Percentiles rank a stretch among this genome's conserved stretches.
These are phyloP conservation scores for Zaprionus lachaisei DNA, from an alignment of 1,140 invertebrate species.

Conservation along the genomic window DNA sequence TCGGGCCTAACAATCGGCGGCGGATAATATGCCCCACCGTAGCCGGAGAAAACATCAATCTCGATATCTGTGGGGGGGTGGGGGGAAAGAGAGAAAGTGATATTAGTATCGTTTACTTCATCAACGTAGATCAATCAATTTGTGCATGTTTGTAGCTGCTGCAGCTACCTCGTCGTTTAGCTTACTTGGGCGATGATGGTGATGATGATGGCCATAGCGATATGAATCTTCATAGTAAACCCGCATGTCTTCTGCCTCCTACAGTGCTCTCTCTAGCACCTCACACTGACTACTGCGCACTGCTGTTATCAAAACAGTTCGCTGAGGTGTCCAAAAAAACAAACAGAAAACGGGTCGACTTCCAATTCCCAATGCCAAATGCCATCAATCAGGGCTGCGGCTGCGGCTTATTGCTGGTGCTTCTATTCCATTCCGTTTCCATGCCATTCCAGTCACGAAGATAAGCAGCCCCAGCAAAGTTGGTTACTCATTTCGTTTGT, in stretches of 20 bases:
- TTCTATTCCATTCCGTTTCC: constrained; percentile 30
- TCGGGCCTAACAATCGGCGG: constrained; percentile 68
- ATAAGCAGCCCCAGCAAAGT: constrained; percentile 24
- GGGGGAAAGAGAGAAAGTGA: background rate
- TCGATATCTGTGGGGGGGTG: constrained; percentile 61
- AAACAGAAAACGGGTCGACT: background rate
- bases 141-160: background rate
- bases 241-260: constrained; percentile 50
- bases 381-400: constrained; percentile 33
- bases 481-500: constrained; percentile 34
- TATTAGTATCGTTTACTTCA: background rate
- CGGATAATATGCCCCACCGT: constrained; percentile 70
- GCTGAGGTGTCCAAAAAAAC: background rate
- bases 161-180: background rate
- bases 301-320: background rate
- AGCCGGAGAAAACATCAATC: constrained; percentile 76
- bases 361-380: constrained; percentile 21
- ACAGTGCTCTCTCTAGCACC: constrained; percentile 43
- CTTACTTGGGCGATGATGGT: constrained; percentile 75
- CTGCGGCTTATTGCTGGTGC: constrained; percentile 25
- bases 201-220: constrained; percentile 70
- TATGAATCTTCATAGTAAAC: constrained; percentile 74
- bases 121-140: background rate
- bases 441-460: constrained; percentile 13
- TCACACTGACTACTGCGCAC: constrained; percentile 51